A percentile compares a stretch with the other conserved stretches of the same genome.
These are phyloP conservation scores for Cotesia chilonis DNA, from an alignment of 1,140 invertebrate species.

Conservation along the genomic window DNA sequence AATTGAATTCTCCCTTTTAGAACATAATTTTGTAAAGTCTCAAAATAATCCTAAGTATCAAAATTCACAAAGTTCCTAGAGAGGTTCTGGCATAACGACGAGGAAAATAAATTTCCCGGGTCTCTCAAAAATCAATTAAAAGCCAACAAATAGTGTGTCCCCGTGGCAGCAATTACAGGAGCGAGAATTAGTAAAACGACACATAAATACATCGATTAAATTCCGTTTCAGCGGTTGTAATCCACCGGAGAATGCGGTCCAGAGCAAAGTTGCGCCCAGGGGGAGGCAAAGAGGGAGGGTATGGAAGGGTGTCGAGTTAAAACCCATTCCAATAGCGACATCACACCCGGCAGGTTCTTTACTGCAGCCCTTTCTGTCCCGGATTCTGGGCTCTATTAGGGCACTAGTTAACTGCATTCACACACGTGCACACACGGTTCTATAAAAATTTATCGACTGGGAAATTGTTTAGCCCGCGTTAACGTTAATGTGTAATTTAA, in stretches of 20 bases:
- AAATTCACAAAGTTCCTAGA: no score
- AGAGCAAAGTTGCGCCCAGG: no score
- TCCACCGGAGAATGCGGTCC: no score
- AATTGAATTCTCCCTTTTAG: no score
- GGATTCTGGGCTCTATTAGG: conserved; percentile 27
- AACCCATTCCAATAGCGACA: conserved; percentile 2
- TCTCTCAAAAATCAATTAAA: no score
- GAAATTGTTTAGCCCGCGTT: conserved; percentile 63
- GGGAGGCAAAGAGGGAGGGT: no score
- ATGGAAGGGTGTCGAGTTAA: background rate
- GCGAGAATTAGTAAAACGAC: conserved; percentile 54
- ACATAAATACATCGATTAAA: conserved; percentile 68
- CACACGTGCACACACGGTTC: conserved; percentile 46
- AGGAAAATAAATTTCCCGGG: no score
- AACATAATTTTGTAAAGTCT: no score
- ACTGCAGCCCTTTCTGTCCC: conserved; percentile 23
- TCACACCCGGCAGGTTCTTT: conserved; percentile 4
- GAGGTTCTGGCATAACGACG: no score
- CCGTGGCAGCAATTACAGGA: background rate
- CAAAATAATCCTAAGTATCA: no score
- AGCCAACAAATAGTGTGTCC: no score
- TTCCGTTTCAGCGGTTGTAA: conserved; percentile 59
- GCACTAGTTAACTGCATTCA: background rate
- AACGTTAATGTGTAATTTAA: conserved; percentile 31
- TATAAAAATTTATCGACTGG: conserved; percentile 69